Evolutionary conservation across 2,797 vertebrate species (phyloP), one percentile per base, ranked within the genome.

Genomic region (Ciconia nigra): DNA sequence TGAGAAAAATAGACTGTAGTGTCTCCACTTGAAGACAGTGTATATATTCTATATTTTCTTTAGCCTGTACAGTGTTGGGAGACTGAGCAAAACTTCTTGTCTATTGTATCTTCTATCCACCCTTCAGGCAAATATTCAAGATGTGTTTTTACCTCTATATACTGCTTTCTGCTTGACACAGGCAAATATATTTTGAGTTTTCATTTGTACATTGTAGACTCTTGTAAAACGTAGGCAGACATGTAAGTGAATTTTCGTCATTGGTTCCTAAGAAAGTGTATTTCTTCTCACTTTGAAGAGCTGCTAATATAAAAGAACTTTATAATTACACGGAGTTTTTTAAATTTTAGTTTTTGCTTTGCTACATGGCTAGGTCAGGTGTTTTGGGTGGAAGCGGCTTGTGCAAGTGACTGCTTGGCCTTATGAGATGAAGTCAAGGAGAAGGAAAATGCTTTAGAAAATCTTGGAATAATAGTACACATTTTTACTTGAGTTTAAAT

Each of bases 361-460:
- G 1, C 44, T 59, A 5, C 4, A 0, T 29, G 62, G 10, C 31
- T 24, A 5, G 19, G 46, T 59, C 2, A 1, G 35, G 14, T 29
- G 15, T 42, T 41, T 18, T 31, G 52, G 44, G 76, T 44, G 29
- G 37, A 57, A 52, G n/a, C 31, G 14, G 10, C 55, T 87, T n/a
- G 19, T 52, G 54, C 47, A 31, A 26, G 73, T 73, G 17, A 21
- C 67, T 55, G 35, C 14, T 73, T 74, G 20, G 66, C 44, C 37
- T 51, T 55, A 10, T 2, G 41, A 76, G 80, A 8, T 71, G 20
- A 63, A 52, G 39, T 42, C 35, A 55, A 35, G 5, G 66, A 73
- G 71, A 42, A 83, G 37, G 49, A 63, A 86, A 76, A 61, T 12
- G n/a, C 71, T 54, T 58, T 24, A 28, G 61, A 41, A 72, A 82